Base-by-base conservation (phyloP, 2,888 invertebrate genomes). In the Lacanobia wlatinum region DNA sequence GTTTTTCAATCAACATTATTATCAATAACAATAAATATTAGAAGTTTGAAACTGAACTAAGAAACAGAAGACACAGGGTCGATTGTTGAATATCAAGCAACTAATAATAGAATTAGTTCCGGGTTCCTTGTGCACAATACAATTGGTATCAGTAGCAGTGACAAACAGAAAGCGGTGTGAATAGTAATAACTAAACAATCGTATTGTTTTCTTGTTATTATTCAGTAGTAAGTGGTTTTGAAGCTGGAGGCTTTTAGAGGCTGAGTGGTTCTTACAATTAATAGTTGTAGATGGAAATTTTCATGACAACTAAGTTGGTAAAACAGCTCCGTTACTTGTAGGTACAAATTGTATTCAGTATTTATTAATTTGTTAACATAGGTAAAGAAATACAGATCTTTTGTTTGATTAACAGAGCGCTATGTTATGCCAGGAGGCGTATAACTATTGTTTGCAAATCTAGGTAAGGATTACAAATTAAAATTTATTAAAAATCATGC, bases 41-140 rank as follows among this genome's bases (percentile, higher is more conserved):
- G 34, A 34, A 34, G 34, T 34, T 34, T 6, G 2, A 34, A 34
- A 34, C 34, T 34, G 34, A 34, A 43, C 61, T 18, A 56, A 23
- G 60, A 75, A 68, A 60, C n/a, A 56, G 40, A 53, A 71, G 21
- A 69, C 66, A 66, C 69, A 40, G 69, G 80, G 68, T 62, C 9
- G 50, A 73, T 76, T 73, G 73, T 83, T 69, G n/a, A 60, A 12
- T 40, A 53, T 40, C 46, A 50, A 56, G 34, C 34, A 28, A 10
- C n/a, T 46, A 21, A 34, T 46, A 52, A 46, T 68, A 62, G 56
- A 65, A 80, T 82, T 68, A 62, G 48, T 70, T 70, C 68, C 61
- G 70, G 48, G 10, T 69, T 21, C 9, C 21, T 48, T 65, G 53
- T 70, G 14, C 46, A 50, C 50, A 62, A 69, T 46, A 61, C 53